Evolutionary conservation across 1,140 invertebrate genomes (phyloP), one percentile per base, ranked within the genome.

Genomic region (Nasonia vitripennis): DNA sequence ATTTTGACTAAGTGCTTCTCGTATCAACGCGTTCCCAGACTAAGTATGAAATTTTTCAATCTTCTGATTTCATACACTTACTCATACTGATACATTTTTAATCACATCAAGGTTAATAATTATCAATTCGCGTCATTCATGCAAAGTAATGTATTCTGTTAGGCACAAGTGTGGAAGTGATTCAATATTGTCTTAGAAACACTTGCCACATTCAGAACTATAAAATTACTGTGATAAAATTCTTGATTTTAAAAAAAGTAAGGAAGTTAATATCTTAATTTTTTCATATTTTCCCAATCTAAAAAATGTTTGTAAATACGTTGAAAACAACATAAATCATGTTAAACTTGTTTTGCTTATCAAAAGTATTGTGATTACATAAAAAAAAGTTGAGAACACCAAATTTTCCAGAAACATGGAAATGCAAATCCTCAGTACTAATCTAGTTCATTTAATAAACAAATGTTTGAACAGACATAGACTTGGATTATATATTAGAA

Each of bases 31-130:
- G 4, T 62, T n/a, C 5, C 55, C 6, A 62, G 55, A 77, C 75
- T 62, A 62, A 55, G 17, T 77, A 7, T 77, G 2, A 77, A 77
- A 77, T 48, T 77, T 77, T 45, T 77, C n/a, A 77, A 9, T 45
- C 7, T 77, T 77, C 48, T 62, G 55, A 62, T 51, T 77, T 11
- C 2, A 45, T 31, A 17, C 31, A 62, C 17, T 62, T n/a, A 27
- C 27, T n/a, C 55, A 0, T 20, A n/a, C 55, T n/a, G 17, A 62
- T 62, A 55, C 51, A 55, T n/a, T 48, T 34, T 48, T 48, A 48
- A 77, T 51, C 34, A 5, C 7, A 45, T 45, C 37, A 77, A 77
- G 75, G 41, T 14, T 41, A 48, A 23, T 77, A 27, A 27, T 77
- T 48, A 77, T 48, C 37, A 9, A 75, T 11, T n/a, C n/a, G n/a